phyloP scores from a whole-genome alignment of 2,113 vertebrate species.

The Xiphorhynchus elegans region DNA sequence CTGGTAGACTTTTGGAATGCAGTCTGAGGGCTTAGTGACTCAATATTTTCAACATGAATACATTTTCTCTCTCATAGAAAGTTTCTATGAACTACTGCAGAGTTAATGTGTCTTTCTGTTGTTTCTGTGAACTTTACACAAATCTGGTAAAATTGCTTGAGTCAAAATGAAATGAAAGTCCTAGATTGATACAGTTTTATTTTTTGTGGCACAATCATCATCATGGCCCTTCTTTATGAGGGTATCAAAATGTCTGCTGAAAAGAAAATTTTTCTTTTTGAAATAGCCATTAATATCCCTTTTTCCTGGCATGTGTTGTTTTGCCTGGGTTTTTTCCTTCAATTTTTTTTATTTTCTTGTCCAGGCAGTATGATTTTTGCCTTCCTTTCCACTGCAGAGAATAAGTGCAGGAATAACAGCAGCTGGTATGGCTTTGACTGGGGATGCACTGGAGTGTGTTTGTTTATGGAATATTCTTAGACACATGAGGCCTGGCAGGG shows the following conservation, averaged over 20 bases:
- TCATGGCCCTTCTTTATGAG: not conserved
- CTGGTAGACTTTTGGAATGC: conserved; percentile 83
- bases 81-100: conserved; percentile 72
- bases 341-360: not conserved
- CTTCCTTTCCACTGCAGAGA: not conserved
- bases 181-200: conserved; percentile 16
- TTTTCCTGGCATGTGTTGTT: not conserved
- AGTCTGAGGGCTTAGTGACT: conserved; percentile 80
- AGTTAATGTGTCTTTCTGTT: conserved; percentile 72
- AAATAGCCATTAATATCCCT: conserved; percentile 33
- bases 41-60: conserved; percentile 80
- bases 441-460: conserved; percentile 7
- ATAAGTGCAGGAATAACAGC: conserved; percentile 14
- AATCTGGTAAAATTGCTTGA: conserved; percentile 47
- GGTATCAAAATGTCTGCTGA: conserved; percentile 5
- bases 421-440: conserved; percentile 50
- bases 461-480: conserved; percentile 59
- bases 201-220: conserved; percentile 11
- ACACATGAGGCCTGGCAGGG: conserved; percentile 40
- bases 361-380: not conserved
- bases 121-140: conserved; percentile 62
- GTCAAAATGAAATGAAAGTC: conserved; percentile 52
- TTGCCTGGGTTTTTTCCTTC: not conserved
- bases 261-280: conserved; percentile 10
- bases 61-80: conserved; percentile 74